phyloP scores from a whole-genome alignment of 2,113 vertebrate genomes.

The Chrysemys picta region DNA sequence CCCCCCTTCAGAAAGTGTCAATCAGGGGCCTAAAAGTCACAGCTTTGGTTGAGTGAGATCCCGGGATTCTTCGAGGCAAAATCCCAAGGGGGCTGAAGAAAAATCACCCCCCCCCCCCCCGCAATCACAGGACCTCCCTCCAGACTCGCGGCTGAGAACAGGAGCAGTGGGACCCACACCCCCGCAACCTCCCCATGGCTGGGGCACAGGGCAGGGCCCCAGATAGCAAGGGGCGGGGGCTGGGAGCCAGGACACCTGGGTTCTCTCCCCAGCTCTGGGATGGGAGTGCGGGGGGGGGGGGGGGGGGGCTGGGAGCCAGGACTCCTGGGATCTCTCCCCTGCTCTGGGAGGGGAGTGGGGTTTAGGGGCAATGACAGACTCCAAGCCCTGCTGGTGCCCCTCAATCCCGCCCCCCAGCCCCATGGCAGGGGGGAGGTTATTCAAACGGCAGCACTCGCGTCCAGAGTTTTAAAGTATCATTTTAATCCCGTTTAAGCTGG shows the following conservation, averaged over 20 bases:
- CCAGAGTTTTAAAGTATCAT: background rate
- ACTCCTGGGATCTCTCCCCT: background rate
- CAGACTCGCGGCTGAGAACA: background rate
- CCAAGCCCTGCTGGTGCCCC: background rate
- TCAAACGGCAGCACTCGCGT: fast-evolving
- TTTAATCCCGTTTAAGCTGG: background rate
- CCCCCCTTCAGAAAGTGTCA: background rate
- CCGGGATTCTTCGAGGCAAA: background rate
- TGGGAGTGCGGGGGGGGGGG: too few species aligned
- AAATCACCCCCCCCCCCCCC: too few species aligned
- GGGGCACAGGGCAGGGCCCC: too few species aligned
- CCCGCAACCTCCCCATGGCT: too few species aligned
- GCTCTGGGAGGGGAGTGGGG: background rate
- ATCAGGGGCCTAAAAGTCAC: background rate
- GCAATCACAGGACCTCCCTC: too few species aligned
- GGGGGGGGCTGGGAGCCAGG: too few species aligned
- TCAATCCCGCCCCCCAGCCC: background rate
- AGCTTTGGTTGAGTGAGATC: background rate
- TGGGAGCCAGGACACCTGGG: too few species aligned
- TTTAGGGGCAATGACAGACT: background rate
- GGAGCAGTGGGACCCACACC: too few species aligned
- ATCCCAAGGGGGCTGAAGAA: too few species aligned
- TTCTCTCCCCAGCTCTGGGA: too few species aligned
- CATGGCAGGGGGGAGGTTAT: too few species aligned
- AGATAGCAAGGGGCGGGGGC: background rate